Base-by-base conservation (phyloP, 2,113 vertebrate genomes). In the Podarcis muralis region DNA sequence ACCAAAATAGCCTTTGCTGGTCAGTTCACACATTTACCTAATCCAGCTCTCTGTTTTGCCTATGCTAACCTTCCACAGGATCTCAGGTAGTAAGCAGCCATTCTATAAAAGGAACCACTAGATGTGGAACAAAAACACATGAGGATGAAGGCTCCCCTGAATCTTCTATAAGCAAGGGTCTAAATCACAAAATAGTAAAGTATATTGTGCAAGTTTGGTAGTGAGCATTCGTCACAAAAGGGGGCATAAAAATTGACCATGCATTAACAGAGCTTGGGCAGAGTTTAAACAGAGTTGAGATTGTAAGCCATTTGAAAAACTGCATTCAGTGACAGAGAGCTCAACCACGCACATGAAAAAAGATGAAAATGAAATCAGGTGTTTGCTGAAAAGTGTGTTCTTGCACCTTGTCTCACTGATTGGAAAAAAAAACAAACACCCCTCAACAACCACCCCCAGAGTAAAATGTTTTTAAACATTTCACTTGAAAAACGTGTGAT, bases 331-430 rank as follows among this genome's bases (percentile, higher is more conserved):
- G 76, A 84, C 85, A 91, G 85, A 87, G 40, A 89, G 81, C 91
- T 75, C 66, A 91, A 93, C 68, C 2, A 8, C 35, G 89, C 83
- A 81, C 85, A 92, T 79, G 78, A 43, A 87, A 88, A 90, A 79
- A 48, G 86, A 92, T 27, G 43, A 93, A 85, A 93, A 88, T 81
- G 91, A 92, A 94, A 93, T n/a, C 90, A 65, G 79, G 37, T 16
- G 87, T 93, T 78, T 6, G 43, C 76, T 90, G 48, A 92, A 93
- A 86, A 76, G 65, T 81, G 75, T 4, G 22, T 80, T 20, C 86
- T 80, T 92, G 65, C 40, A 88, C 53, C 83, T 86, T 80, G n/a
- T n/a, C 18, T 91, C 75, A 87, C 2, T 13, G 1, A 7, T 57
- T 25, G 72, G 88, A 3, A 1, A 91, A 1, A 91, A 37, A 83